Conservation (phyloP, 2,113 vertebrate genomes). For the Amblyornis subalaris region DNA sequence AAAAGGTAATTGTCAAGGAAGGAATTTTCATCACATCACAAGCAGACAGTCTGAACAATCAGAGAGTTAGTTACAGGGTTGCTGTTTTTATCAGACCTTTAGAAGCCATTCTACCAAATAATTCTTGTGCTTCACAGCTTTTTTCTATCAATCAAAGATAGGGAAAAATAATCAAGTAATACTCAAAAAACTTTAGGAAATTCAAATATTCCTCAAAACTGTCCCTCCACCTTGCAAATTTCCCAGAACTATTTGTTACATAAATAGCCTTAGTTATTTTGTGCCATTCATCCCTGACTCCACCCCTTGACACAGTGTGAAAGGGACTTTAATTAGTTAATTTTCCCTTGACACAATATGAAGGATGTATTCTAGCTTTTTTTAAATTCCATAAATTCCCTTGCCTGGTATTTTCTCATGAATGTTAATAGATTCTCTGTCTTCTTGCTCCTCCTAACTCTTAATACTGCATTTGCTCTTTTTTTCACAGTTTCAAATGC, state of each 20-base stretch:
- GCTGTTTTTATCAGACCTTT: constrained; percentile 2
- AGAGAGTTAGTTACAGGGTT: background rate
- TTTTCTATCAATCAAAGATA: background rate
- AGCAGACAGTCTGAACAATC: background rate
- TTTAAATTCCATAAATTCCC: background rate
- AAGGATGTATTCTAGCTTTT: background rate
- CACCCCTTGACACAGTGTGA: background rate
- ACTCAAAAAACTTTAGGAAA: background rate
- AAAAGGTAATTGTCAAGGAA: background rate
- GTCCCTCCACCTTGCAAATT: background rate
- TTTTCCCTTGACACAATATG: background rate
- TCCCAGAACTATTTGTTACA: background rate
- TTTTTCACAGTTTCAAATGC: background rate
- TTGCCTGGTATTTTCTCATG: background rate
- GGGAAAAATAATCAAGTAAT: background rate
- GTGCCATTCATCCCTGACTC: background rate
- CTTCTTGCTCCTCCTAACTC: background rate
- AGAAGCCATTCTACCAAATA: background rate
- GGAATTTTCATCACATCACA: background rate
- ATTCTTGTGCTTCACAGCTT: background rate
- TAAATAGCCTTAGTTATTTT: background rate
- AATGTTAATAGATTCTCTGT: background rate
- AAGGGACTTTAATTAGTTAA: background rate
- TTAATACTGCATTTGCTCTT: background rate
- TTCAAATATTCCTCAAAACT: background rate